Evolutionary conservation across 2,888 invertebrate species (phyloP), one percentile per base, ranked within the genome.

Genomic region (Ptychoptera contaminata): DNA sequence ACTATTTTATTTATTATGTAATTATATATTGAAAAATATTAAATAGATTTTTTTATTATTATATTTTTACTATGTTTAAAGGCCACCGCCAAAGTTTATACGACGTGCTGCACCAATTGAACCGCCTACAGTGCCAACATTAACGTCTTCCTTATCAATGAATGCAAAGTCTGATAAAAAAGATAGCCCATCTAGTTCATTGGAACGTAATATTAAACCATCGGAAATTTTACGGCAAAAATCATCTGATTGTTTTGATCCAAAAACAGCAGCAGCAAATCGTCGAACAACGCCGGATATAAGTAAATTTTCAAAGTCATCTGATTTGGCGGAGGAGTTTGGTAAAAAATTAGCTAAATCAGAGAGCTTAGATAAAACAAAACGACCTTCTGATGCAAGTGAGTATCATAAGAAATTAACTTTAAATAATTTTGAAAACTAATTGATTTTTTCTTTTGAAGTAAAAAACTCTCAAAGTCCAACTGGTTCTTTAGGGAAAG

Each of bases 11-110:
- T n/a, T 40, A 14, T 42, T 41, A 38, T 23, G 38, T 30, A 14
- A 40, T 45, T 40, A 32, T 23, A 23, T 5, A 23, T 43, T 36
- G n/a, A 23, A 10, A 10, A 6, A 9, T 15, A 44, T 42, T 16
- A 12, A 15, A 45, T 23, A 7, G 23, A 23, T 23, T 23, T 45
- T 42, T 23, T 42, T 43, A 32, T 34, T 42, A 46, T 43, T n/a
- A 47, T 46, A 8, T 37, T 38, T 40, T n/a, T 41, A n/a, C n/a
- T n/a, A n/a, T n/a, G 45, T 3, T 53, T 52, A 8, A 52, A 76
- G 76, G 56, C 76, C 76, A 46, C 77, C 76, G 58, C 77, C 77
- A 51, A 76, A 76, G 67, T 71, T 71, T 58, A 72, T 76, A 58
- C 67, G 75, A 39, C 73, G 73, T 40, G 67, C 67, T 10, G 70